Conservation (phyloP, 2,888 invertebrate genomes). For the Coecobrya sp. region DNA sequence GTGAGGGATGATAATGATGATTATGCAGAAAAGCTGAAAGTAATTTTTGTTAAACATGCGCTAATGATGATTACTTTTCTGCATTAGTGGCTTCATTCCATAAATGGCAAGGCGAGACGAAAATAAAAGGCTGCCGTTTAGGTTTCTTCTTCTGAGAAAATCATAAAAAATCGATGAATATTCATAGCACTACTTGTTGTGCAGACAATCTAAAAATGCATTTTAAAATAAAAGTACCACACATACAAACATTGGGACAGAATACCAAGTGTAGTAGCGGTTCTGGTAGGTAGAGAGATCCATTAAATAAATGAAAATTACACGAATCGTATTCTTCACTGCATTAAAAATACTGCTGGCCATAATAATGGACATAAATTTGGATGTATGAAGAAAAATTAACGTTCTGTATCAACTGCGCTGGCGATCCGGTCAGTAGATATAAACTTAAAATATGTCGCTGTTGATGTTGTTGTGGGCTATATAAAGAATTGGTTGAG, state of each 20-base stretch:
- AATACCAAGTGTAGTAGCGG: background rate
- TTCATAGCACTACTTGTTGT: slow-evolving; percentile 54
- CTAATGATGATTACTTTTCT: slow-evolving; percentile 76
- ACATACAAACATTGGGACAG: background rate
- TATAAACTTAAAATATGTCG: slow-evolving; percentile 30
- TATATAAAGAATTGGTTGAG: slow-evolving; percentile 56
- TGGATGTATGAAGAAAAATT: background rate
- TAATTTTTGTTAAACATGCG: slow-evolving; percentile 69
- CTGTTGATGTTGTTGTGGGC: slow-evolving; percentile 17
- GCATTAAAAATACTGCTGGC: background rate
- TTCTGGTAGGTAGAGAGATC: background rate
- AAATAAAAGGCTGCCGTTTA: slow-evolving; percentile 53
- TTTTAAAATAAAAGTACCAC: slow-evolving; percentile 34
- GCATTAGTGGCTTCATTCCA: slow-evolving; percentile 63
- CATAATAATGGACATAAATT: background rate
- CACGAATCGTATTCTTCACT: background rate
- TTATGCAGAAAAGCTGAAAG: slow-evolving; percentile 72
- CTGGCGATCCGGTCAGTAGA: slow-evolving; percentile 41
- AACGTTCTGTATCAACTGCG: slow-evolving; percentile 47
- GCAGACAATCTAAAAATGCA: background rate
- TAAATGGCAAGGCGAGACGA: slow-evolving; percentile 71
- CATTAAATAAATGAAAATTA: slow-evolving; percentile 8
- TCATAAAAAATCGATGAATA: slow-evolving; percentile 66
- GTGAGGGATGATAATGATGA: slow-evolving; percentile 46
- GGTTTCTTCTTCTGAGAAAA: slow-evolving; percentile 37